These are phyloP conservation scores for Drosophila bunnanda DNA, from an alignment of 2,888 invertebrate genomes.

Conservation along the genomic window DNA sequence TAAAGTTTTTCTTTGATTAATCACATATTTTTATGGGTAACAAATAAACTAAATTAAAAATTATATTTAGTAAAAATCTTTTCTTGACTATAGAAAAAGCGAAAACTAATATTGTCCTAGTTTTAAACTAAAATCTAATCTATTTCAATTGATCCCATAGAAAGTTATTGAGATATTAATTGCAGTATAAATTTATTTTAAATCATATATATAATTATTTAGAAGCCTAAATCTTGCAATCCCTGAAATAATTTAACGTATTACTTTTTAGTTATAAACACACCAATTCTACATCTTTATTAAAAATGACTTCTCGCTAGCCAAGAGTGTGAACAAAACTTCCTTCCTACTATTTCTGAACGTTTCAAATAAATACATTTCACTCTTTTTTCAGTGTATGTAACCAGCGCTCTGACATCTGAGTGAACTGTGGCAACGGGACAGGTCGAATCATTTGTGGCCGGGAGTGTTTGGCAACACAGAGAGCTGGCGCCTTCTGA, in stretches of 20 bases:
- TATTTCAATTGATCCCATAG: neutral
- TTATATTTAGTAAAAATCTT: neutral
- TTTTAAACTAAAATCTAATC: neutral
- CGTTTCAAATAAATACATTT: no score
- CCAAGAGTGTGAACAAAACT: no score
- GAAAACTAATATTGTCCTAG: rapidly evolving
- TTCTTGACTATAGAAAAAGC: neutral
- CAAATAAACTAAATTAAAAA: neutral
- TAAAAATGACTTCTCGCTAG: no score
- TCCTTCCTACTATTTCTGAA: no score
- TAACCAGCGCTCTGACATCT: conserved; percentile 57
- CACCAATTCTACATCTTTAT: no score
- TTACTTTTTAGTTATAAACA: no score
- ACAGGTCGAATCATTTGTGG: conserved; percentile 54
- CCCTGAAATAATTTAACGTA: no score
- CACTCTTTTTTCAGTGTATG: neutral
- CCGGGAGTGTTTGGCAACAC: conserved; percentile 47
- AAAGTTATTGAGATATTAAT: neutral
- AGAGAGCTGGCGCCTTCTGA: conserved; percentile 8
- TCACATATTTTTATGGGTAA: neutral
- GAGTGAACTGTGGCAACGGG: conserved; percentile 62
- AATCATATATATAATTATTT: no score
- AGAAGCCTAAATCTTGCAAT: no score
- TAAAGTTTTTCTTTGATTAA: neutral
- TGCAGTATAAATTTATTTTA: no score